Conservation (phyloP, 2,888 invertebrate species). For the Lasioglossum villosulum region DNA sequence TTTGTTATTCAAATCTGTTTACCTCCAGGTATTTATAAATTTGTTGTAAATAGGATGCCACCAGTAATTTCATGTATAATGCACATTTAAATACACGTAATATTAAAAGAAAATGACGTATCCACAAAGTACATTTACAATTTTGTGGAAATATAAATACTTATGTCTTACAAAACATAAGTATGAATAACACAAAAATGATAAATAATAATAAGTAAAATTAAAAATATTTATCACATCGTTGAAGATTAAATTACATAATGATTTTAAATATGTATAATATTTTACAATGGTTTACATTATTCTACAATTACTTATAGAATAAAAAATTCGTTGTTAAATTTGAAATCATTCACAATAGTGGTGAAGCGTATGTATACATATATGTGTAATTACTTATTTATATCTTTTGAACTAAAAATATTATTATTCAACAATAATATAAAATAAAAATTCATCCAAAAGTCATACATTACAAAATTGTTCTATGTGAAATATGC, state of each 20-base stretch:
- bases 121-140: conserved; percentile 12
- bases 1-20: conserved; percentile 31
- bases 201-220: conserved; percentile 11
- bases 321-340: conserved; percentile 16
- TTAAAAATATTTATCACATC: conserved; percentile 20
- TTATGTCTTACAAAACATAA: neutral
- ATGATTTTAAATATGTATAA: conserved; percentile 16
- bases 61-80: neutral
- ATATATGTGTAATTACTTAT: neutral
- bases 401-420: neutral
- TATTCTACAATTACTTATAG: conserved; percentile 17
- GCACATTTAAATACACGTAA: neutral
- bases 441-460: conserved; percentile 11
- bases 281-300: conserved; percentile 11
- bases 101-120: neutral
- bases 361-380: neutral
- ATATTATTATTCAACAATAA: conserved; percentile 1
- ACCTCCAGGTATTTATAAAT: neutral
- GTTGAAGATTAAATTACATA: conserved; percentile 13
- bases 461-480: neutral
- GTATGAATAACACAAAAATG: neutral
- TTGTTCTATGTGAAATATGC: neutral
- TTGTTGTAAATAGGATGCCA: neutral
- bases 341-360: conserved; percentile 3
- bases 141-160: conserved; percentile 10